Evolutionary conservation across 2,113 vertebrate genomes (phyloP).

Genomic region (Isichthys henryi): DNA sequence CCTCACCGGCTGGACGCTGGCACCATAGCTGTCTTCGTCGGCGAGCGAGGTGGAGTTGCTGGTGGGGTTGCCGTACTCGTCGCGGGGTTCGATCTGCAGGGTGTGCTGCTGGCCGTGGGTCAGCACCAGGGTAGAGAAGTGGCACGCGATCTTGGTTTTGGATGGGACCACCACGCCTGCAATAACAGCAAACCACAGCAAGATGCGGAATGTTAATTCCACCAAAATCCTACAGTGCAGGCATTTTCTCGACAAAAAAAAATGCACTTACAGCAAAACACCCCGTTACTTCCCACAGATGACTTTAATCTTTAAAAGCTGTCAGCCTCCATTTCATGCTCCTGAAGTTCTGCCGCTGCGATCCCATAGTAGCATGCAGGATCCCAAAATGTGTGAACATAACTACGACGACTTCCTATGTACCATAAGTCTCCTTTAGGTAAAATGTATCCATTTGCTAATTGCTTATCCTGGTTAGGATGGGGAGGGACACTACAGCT

Average conservation of each 20-base stretch:
- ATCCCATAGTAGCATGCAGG: not conserved
- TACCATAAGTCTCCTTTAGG: not conserved
- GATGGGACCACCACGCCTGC: slow-evolving; percentile 90
- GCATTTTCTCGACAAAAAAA: not conserved
- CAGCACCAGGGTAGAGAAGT: slow-evolving; percentile 95
- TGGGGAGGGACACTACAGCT: not conserved
- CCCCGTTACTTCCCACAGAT: not conserved
- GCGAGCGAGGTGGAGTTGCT: slow-evolving; percentile 80
- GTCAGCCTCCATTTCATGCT: not conserved
- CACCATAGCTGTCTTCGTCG: slow-evolving; percentile 83
- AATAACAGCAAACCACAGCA: slow-evolving; percentile 27
- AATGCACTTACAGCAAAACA: not conserved
- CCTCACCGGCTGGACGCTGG: slow-evolving; percentile 65
- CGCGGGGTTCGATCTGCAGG: slow-evolving; percentile 88
- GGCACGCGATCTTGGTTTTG: slow-evolving; percentile 94
- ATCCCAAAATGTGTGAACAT: not conserved
- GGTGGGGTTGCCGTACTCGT: slow-evolving; percentile 94
- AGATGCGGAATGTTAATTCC: not conserved
- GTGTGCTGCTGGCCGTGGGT: slow-evolving; percentile 85
- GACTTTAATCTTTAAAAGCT: not conserved
- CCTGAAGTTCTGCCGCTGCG: not conserved
- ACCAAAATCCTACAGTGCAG: not conserved
- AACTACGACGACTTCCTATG: not conserved
- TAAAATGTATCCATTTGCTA: not conserved
- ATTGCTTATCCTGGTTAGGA: not conserved